Percentiles rank a stretch among this genome's conserved stretches.
Conservation (phyloP, 1,140 invertebrate genomes). For the Ylistrum balloti region DNA sequence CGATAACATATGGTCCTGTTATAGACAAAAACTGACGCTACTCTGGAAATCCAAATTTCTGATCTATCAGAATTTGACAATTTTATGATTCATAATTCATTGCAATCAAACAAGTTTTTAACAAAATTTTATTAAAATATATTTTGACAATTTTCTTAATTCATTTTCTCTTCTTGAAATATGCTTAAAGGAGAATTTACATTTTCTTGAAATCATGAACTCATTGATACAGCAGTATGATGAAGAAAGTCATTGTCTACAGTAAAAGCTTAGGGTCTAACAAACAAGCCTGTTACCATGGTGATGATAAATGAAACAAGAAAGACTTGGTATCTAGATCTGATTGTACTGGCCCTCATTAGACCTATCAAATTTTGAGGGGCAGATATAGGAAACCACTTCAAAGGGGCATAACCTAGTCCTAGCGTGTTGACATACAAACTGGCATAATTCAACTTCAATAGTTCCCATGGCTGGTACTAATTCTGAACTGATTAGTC, state of each 20-base stretch:
- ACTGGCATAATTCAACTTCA: slow-evolving; percentile 11
- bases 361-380: neutral
- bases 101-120: too few relatives aligned
- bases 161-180: neutral
- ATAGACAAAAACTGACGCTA: neutral
- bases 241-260: neutral
- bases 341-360: neutral
- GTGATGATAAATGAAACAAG: neutral
- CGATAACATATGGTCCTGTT: neutral
- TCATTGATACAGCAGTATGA: neutral
- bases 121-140: too few relatives aligned
- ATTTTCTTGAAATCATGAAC: neutral
- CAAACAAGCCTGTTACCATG: neutral
- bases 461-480: slow-evolving; percentile 5
- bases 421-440: neutral
- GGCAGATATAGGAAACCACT: slow-evolving; percentile 15
- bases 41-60: neutral
- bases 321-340: neutral
- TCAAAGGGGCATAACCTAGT: slow-evolving; percentile 32
- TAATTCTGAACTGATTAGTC: neutral
- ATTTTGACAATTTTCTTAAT: too few relatives aligned
- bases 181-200: neutral
- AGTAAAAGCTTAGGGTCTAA: neutral
- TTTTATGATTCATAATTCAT: neutral
- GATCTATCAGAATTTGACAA: neutral